Evolutionary conservation across 2,888 invertebrate species (phyloP), one percentile per base, ranked within the genome.

Genomic region (Chrysolina oricalcia): DNA sequence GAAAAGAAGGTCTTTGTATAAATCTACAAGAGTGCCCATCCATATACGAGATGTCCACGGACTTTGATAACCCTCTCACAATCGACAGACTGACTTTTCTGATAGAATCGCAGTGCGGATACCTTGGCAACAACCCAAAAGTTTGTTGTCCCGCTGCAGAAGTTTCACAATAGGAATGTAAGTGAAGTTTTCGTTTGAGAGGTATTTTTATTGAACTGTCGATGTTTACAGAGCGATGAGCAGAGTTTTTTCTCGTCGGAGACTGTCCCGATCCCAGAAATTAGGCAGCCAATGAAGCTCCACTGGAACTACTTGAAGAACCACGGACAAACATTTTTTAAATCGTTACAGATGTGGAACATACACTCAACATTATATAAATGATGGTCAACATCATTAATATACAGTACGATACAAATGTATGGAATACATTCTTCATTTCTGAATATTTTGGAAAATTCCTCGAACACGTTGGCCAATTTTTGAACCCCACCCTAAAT

Each of bases 41-140:
- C 0, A 83, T 91, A 1, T 75, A 88, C 10, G 72, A 83, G 6
- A 89, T 90, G 0, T 74, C 84, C 46, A 80, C 83, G 43, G 83
- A 84, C 74, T 81, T 79, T 43, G 67, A 79, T 9, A 77, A 78
- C 8, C 81, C 82, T 0, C 75, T 87, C 64, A 84, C 84, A 11
- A 43, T 78, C 5, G 83, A 86, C 72, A 85, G 88, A 1, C 81
- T 90, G 13, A 86, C 81, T 15, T 90, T 88, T 79, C 85, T 92
- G 17, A 89, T 89, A 48, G 84, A 86, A 68, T 91, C 92, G 0
- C 90, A 91, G 59, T 92, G 92, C 77, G 91, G 91, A 2, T 91
- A 90, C 80, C 87, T 88, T 1, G 90, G 89, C 0, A 87, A 87
- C 27, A 81, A 83, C 1, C 91, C 91, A 0, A 89, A 83, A 73